Percentiles rank a stretch among this genome's conserved stretches.
Conservation (phyloP, 1,140 invertebrate species). For the Bombus impatiens region DNA sequence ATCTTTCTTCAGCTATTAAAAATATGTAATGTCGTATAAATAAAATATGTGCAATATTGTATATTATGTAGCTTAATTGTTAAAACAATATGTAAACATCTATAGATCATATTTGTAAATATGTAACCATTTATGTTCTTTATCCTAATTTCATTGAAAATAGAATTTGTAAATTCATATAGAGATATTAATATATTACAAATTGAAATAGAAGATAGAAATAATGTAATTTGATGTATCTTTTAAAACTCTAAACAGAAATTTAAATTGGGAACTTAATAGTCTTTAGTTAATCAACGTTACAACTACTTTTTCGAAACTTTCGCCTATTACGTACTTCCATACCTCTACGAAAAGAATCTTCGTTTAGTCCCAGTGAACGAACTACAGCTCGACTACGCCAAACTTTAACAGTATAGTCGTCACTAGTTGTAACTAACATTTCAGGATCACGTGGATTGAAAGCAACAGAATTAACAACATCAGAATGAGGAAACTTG, state of each 20-base stretch:
- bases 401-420: slow-evolving; percentile 91
- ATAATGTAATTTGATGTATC: not conserved
- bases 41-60: not conserved
- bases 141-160: slow-evolving; percentile 42
- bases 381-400: slow-evolving; percentile 82
- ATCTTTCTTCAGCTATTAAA: not conserved
- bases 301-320: slow-evolving; percentile 75
- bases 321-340: slow-evolving; percentile 78
- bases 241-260: slow-evolving; percentile 37
- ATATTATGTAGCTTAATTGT: not conserved
- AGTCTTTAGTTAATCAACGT: slow-evolving; percentile 79
- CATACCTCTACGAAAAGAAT: slow-evolving; percentile 73
- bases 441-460: slow-evolving; percentile 92
- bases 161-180: slow-evolving; percentile 48
- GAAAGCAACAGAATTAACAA: slow-evolving; percentile 94
- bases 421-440: slow-evolving; percentile 94
- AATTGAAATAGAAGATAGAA: slow-evolving; percentile 56
- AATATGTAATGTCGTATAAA: not conserved
- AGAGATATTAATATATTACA: slow-evolving; percentile 48
- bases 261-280: slow-evolving; percentile 81
- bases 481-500: slow-evolving; percentile 90
- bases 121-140: not conserved
- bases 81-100: not conserved
- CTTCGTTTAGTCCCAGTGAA: slow-evolving; percentile 76
- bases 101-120: not conserved